Base-by-base conservation (phyloP, 1,140 invertebrate genomes). In the Heliconius nattereri region DNA sequence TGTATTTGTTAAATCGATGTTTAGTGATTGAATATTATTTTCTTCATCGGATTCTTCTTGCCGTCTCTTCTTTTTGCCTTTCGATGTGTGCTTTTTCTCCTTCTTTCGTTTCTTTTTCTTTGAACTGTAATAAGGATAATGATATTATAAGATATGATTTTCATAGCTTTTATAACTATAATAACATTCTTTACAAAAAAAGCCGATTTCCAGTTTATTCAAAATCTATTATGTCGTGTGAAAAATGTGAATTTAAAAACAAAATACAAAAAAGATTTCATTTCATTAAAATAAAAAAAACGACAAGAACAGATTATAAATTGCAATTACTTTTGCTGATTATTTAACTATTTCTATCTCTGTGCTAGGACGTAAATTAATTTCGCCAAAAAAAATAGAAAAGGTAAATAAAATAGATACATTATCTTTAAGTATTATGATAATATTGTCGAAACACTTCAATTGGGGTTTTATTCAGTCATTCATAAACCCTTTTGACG, bases 71-170 rank as follows among this genome's bases (percentile, higher is more conserved):
- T 86, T 91, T 73, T 89, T 90, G 71, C 75, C 85, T 74, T 88
- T 91, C 3, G 90, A 83, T n/a, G 70, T 74, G 73, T 87, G 85
- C 75, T 89, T 90, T 73, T 88, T 91, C 20, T 94, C 90, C 81
- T 90, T 91, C 82, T 89, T 91, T 16, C 87, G 86, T 76, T 90
- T 91, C 71, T 90, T 92, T 81, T 85, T 91, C 75, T 89, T 91
- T 32, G 85, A 86, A 54, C 89, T 91, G 83, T 23, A 80, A 73
- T 3, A 52, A 20, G 3, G 16, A 72, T 72, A 37, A 40, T 73
- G 2, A 73, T 11, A 20, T 45, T 19, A 73, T n/a, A 73, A 45
- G 19, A 52, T 16, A 52, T 20, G 6, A 20, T 52, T 57, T 23
- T 57, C n/a, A 16, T 45, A 45, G 3, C 0, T 45, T 45, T 45